These are phyloP conservation scores for Tinea pellionella DNA, from an alignment of 2,888 invertebrate species.

Conservation along the genomic window DNA sequence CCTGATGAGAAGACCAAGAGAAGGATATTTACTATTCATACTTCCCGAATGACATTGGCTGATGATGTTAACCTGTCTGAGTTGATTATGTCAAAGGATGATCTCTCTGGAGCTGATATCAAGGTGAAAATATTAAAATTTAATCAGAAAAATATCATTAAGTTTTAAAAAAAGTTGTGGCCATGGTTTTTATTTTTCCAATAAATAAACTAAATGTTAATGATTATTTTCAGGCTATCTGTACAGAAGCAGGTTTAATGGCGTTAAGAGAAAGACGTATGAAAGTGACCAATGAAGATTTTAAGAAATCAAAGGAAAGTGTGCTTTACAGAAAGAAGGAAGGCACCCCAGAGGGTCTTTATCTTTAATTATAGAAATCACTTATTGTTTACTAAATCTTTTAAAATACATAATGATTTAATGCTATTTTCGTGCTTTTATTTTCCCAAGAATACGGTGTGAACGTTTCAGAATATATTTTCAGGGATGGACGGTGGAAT, in stretches of 20 bases:
- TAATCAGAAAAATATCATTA: background rate
- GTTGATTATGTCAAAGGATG: conserved; percentile 99
- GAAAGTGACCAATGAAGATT: conserved; percentile 99
- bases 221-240: conserved; percentile 86
- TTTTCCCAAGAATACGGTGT: too few relatives aligned
- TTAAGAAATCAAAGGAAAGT: conserved; percentile 99
- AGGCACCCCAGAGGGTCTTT: conserved; percentile 98
- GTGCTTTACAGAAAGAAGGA: conserved; percentile 99
- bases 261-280: conserved; percentile 97
- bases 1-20: conserved; percentile 99
- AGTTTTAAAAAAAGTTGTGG: too few relatives aligned
- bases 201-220: too few relatives aligned
- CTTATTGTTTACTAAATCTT: background rate
- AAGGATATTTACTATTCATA: conserved; percentile 97
- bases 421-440: background rate
- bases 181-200: too few relatives aligned
- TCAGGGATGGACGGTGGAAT: too few relatives aligned
- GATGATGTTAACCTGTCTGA: conserved; percentile 97
- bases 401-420: background rate
- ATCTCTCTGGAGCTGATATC: conserved; percentile 96
- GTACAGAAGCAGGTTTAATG: conserved; percentile 99
- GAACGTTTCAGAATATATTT: too few relatives aligned
- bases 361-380: conserved; percentile 74
- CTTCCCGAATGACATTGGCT: conserved; percentile 97
- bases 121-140: conserved; percentile 76